Conservation (phyloP, 1,140 invertebrate genomes). For the Ptiloglossa arizonensis region DNA sequence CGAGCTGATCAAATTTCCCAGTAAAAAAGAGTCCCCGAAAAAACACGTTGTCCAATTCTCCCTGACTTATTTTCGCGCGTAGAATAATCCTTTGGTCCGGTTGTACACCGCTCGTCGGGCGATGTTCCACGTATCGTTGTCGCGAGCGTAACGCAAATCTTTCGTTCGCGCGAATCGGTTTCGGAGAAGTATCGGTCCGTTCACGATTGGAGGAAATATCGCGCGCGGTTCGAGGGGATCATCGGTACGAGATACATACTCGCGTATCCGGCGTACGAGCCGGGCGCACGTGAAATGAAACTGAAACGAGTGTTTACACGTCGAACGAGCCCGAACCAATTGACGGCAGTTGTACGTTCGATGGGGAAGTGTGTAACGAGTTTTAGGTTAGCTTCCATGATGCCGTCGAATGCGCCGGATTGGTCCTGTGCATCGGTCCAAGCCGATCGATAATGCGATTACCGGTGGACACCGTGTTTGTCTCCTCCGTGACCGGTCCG, state of each 20-base stretch:
- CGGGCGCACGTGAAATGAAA: slow-evolving; percentile 42
- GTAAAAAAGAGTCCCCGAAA: too few species aligned
- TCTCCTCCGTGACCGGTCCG: not conserved
- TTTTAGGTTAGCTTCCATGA: slow-evolving; percentile 36
- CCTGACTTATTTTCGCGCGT: too few species aligned
- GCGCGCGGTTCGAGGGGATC: slow-evolving; percentile 17
- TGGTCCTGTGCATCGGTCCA: slow-evolving; percentile 32
- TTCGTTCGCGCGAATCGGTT: not conserved
- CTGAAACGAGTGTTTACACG: slow-evolving; percentile 46
- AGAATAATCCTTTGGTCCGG: too few species aligned
- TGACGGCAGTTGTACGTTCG: slow-evolving; percentile 30
- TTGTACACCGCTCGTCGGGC: too few species aligned
- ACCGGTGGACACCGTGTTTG: slow-evolving; percentile 20
- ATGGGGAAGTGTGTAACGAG: slow-evolving; percentile 45
- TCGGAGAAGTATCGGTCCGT: not conserved
- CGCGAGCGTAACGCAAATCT: too few species aligned
- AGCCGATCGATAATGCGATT: slow-evolving; percentile 40
- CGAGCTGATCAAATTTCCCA: too few species aligned
- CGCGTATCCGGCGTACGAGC: not conserved
- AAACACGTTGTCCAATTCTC: too few species aligned
- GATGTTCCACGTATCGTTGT: too few species aligned
- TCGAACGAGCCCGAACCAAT: slow-evolving; percentile 53
- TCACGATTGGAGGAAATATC: not conserved
- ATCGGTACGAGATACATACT: slow-evolving; percentile 27
- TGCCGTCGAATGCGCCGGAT: slow-evolving; percentile 19